Evolutionary conservation across 2,888 invertebrate genomes (phyloP).

Genomic region (Odontocolon sp.): DNA sequence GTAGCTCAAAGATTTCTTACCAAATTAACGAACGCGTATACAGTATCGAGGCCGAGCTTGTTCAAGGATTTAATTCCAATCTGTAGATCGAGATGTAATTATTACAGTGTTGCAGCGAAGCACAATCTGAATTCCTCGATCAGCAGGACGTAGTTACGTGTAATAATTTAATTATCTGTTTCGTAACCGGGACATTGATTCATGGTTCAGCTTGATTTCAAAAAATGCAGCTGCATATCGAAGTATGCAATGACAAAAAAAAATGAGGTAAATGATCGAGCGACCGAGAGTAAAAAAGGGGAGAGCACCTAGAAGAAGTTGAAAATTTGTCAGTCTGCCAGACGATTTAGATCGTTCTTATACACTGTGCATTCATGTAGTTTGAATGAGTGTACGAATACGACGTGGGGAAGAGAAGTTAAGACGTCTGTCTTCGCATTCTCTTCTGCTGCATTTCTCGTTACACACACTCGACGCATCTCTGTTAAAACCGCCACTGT

Average conservation of each 20-base stretch:
- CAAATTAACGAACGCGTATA: background rate
- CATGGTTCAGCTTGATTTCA: background rate
- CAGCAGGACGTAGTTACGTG: background rate
- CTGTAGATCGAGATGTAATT: conserved; percentile 19
- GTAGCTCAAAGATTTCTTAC: background rate
- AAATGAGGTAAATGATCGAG: background rate
- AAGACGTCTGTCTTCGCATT: background rate
- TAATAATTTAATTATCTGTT: conserved; percentile 30
- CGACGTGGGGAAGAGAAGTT: background rate
- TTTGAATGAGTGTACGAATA: background rate
- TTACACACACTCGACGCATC: too few species aligned
- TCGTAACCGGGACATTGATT: conserved; percentile 17
- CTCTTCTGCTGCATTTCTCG: too few species aligned
- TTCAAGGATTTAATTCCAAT: conserved; percentile 20
- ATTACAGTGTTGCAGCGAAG: conserved; percentile 5
- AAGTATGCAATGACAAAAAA: background rate
- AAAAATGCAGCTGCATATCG: conserved; percentile 28
- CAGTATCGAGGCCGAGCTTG: conserved; percentile 5
- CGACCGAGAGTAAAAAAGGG: background rate
- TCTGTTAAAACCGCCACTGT: background rate
- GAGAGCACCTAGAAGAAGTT: conserved; percentile 6
- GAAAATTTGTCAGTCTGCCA: conserved; percentile 11
- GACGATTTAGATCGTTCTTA: background rate
- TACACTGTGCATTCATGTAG: background rate
- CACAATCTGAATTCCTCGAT: background rate